These are phyloP conservation scores for Acanthis flammea DNA, from an alignment of 2,797 vertebrate species.

Conservation along the genomic window DNA sequence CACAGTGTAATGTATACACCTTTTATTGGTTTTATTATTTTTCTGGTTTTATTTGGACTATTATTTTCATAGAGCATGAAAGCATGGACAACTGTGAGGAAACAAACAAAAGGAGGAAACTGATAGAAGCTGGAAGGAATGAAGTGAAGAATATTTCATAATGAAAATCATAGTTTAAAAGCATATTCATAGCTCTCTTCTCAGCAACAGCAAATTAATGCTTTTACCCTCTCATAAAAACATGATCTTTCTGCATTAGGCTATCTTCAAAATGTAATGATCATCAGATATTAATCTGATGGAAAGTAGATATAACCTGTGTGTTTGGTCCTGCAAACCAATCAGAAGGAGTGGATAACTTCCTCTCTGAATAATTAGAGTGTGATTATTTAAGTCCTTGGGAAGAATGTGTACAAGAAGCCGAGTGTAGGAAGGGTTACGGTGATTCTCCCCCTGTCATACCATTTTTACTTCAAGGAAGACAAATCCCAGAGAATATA, in stretches of 20 bases:
- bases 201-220: not conserved
- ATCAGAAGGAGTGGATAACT: not conserved
- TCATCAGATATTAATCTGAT: not conserved
- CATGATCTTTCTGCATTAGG: not conserved
- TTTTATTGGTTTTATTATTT: not conserved
- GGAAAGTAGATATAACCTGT: not conserved
- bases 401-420: not conserved
- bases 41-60: not conserved
- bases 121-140: not conserved
- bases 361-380: not conserved
- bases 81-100: not conserved
- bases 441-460: no score
- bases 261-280: not conserved
- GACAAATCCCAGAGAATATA: not conserved
- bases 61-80: not conserved
- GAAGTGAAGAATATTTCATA: not conserved
- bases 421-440: not conserved
- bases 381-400: not conserved
- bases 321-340: not conserved
- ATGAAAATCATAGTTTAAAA: not conserved
- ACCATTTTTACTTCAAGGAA: not conserved
- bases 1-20: not conserved
- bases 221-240: not conserved
- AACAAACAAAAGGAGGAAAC: not conserved
- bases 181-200: not conserved